Percentiles rank a stretch among this genome's conserved stretches.
Evolutionary conservation across 2,888 invertebrate species (phyloP).

Genomic region (Unio delphinus): DNA sequence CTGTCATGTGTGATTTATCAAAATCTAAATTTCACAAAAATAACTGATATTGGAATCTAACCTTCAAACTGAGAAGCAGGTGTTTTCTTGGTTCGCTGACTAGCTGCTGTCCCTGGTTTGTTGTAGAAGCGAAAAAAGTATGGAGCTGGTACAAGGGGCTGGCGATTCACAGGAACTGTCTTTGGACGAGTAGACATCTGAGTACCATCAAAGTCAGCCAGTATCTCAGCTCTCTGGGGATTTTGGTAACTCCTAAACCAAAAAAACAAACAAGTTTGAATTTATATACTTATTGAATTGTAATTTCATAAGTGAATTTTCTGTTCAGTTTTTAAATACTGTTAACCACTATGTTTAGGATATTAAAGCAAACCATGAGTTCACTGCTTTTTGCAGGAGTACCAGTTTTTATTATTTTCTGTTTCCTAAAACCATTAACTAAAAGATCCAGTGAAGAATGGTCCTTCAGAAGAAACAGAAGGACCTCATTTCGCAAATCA

Average conservation of each 20-base stretch:
- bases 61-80: slow-evolving; percentile 38
- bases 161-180: slow-evolving; percentile 49
- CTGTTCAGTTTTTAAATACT: no score
- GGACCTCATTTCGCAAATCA: no score
- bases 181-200: slow-evolving; percentile 35
- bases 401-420: no score
- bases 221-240: slow-evolving; percentile 57
- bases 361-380: no score
- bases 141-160: slow-evolving; percentile 55
- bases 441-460: no score
- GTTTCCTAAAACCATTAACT: no score
- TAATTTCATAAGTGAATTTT: no score
- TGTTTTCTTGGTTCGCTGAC: slow-evolving; percentile 24
- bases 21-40: not conserved
- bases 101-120: slow-evolving; percentile 30
- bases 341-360: no score
- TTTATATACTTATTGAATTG: no score
- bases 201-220: slow-evolving; percentile 49
- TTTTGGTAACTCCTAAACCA: slow-evolving; percentile 58
- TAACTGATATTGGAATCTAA: slow-evolving; percentile 4
- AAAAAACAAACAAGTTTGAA: slow-evolving; percentile 1
- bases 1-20: no score
- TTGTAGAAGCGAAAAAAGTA: slow-evolving; percentile 57
- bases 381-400: no score
- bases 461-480: no score